phyloP scores from a whole-genome alignment of 1,140 invertebrate genomes.

The Ceratina japonica region DNA sequence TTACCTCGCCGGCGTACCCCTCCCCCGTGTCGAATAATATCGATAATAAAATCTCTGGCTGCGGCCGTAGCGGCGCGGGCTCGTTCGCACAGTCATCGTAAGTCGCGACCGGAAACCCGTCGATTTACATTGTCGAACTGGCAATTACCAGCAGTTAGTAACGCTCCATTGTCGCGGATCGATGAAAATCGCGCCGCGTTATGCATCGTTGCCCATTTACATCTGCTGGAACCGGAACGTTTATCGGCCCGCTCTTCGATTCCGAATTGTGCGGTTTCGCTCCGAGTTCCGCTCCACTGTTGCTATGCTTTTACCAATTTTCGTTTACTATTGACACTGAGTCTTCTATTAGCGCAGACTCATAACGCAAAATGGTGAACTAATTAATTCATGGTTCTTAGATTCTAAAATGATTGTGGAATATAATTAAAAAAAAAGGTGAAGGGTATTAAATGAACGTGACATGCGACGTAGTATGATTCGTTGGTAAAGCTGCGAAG shows the following conservation, averaged over 20 bases:
- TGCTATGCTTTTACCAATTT: too few relatives aligned
- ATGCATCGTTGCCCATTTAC: slow-evolving; percentile 17
- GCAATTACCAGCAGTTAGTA: slow-evolving; percentile 61
- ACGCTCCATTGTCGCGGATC: slow-evolving; percentile 57
- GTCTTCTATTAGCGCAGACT: not conserved
- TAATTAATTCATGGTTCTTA: too few relatives aligned
- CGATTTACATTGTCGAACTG: slow-evolving; percentile 56
- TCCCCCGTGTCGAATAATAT: slow-evolving; percentile 50
- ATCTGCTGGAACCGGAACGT: not conserved
- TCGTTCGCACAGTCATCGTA: slow-evolving; percentile 26
- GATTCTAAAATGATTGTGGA: too few relatives aligned
- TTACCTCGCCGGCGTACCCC: slow-evolving; percentile 22
- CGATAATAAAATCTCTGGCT: slow-evolving; percentile 55
- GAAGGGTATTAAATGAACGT: not conserved
- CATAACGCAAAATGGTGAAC: not conserved
- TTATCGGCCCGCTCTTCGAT: not conserved
- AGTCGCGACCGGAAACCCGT: slow-evolving; percentile 52
- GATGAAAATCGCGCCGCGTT: slow-evolving; percentile 39
- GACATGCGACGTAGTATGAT: not conserved
- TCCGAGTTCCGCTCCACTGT: not conserved
- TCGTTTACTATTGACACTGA: too few relatives aligned
- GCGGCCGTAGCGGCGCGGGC: not conserved
- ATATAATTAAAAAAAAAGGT: not conserved
- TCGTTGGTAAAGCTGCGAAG: not conserved
- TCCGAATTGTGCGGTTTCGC: not conserved